A percentile compares a stretch with the other conserved stretches of the same genome.
Conservation (phyloP, 2,888 invertebrate genomes). For the Dichetophora obliterata region DNA sequence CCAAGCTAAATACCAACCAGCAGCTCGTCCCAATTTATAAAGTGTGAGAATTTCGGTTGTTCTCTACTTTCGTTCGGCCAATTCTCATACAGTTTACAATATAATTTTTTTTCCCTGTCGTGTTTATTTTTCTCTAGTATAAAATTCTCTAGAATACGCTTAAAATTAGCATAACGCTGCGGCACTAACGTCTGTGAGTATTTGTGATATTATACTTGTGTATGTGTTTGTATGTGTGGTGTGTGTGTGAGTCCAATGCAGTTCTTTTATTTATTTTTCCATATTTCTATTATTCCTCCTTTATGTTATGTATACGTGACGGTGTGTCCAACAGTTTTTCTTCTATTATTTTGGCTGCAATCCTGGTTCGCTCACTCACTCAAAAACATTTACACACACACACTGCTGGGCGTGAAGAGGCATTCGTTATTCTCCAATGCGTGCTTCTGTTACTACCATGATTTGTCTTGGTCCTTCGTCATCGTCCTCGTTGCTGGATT, state of each 20-base stretch:
- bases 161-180: conserved; percentile 63
- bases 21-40: background rate
- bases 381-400: background rate
- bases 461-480: background rate
- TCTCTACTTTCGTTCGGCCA: conserved; percentile 13
- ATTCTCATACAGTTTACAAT: background rate
- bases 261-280: background rate
- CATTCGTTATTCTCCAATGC: conserved; percentile 17
- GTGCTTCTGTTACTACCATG: background rate
- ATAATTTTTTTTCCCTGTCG: background rate
- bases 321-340: conserved; percentile 30
- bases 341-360: conserved; percentile 1
- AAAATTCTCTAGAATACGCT: background rate
- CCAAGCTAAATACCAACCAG: conserved; percentile 1
- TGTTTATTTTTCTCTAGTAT: background rate
- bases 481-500: background rate
- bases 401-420: background rate
- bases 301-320: conserved; percentile 40
- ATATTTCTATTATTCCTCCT: conserved; percentile 19
- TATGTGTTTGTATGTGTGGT: too few relatives aligned
- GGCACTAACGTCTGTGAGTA: conserved; percentile 36
- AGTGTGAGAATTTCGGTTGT: background rate
- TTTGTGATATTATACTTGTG: conserved; percentile 48
- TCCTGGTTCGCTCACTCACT: conserved; percentile 4
- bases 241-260: conserved; percentile 14